Conservation (phyloP, 2,888 invertebrate genomes). For the Habrosyne pyritoides region DNA sequence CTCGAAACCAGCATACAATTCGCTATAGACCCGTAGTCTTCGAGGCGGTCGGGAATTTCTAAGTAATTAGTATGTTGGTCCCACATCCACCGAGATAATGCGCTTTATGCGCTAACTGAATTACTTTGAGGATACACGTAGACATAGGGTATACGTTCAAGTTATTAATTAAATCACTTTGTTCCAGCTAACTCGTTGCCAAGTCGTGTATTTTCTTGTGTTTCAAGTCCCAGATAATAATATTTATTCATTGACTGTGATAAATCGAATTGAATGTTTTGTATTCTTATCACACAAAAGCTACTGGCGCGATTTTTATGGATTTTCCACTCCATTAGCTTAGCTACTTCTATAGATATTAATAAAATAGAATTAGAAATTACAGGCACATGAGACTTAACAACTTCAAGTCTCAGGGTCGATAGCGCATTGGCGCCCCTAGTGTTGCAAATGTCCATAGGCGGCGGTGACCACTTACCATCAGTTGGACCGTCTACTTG, state of each 20-base stretch:
- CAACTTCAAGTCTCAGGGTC: too few relatives aligned
- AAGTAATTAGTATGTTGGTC: slow-evolving; percentile 31
- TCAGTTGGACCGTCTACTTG: too few relatives aligned
- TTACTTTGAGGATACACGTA: slow-evolving; percentile 20
- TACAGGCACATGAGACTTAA: too few relatives aligned
- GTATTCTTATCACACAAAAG: background rate
- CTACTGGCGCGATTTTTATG: background rate
- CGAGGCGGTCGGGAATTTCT: slow-evolving; percentile 16
- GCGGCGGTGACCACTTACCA: too few relatives aligned
- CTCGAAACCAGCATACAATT: background rate
- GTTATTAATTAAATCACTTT: slow-evolving; percentile 2
- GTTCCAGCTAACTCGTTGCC: background rate
- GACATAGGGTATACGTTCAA: slow-evolving; percentile 6
- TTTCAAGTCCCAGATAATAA: background rate
- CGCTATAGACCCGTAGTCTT: slow-evolving; percentile 13
- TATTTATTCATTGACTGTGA: background rate
- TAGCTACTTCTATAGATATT: too few relatives aligned
- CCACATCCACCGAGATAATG: slow-evolving; percentile 23
- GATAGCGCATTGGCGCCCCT: too few relatives aligned
- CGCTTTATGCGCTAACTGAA: slow-evolving; percentile 12
- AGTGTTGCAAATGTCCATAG: too few relatives aligned
- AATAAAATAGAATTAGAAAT: too few relatives aligned
- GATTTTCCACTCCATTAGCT: background rate
- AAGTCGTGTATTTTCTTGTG: background rate
- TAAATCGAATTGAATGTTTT: background rate